A percentile compares a stretch with the other conserved stretches of the same genome.
These are phyloP conservation scores for Cryptophagus acutangulus DNA, from an alignment of 2,888 invertebrate species.

Conservation along the genomic window DNA sequence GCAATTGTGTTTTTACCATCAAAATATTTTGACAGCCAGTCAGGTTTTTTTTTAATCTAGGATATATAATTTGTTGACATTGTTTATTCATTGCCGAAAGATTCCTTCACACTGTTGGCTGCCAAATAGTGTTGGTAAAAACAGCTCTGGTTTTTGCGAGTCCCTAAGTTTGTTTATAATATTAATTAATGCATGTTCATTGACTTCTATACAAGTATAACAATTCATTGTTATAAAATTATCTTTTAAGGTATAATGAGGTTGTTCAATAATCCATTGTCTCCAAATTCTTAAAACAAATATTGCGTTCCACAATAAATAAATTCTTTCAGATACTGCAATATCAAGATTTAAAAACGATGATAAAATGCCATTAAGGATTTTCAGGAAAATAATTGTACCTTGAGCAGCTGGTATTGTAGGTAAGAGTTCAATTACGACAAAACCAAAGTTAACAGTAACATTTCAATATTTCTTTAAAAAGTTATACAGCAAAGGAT, in stretches of 20 bases:
- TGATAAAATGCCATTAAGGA: not conserved
- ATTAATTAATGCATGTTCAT: not conserved
- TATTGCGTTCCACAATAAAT: constrained; percentile 6
- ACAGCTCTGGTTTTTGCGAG: not conserved
- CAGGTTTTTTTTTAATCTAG: not conserved
- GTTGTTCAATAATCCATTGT: not conserved
- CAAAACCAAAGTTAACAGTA: too few relatives aligned
- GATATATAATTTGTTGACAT: not conserved
- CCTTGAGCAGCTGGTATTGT: not conserved
- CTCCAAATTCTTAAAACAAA: not conserved
- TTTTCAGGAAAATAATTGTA: not conserved
- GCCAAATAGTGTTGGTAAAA: not conserved
- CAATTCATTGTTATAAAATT: not conserved
- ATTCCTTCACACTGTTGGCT: not conserved
- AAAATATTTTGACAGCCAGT: not conserved
- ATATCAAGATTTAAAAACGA: not conserved
- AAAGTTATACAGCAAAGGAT: too few relatives aligned
- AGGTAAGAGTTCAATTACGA: not conserved
- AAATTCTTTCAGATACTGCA: constrained; percentile 9
- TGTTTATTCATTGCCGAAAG: not conserved
- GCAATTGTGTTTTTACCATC: not conserved
- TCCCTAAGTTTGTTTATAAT: not conserved
- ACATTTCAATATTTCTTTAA: too few relatives aligned
- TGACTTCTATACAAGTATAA: not conserved
- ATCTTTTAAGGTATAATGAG: not conserved